Percentiles rank a stretch among this genome's conserved stretches.
Conservation (phyloP, 1,140 invertebrate genomes). For the Papilio glaucus region DNA sequence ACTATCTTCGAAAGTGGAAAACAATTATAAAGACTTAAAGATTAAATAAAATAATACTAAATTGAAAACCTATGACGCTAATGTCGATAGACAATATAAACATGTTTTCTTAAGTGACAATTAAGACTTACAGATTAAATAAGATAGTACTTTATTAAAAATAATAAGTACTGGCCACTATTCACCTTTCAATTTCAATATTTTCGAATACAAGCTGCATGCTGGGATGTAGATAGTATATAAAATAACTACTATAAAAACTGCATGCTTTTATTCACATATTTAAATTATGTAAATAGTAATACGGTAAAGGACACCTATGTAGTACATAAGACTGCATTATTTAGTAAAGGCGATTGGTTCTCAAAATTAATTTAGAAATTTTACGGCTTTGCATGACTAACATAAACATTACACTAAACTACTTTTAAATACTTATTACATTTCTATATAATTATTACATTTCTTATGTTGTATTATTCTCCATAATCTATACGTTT, state of each 20-base stretch:
- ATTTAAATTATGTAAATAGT: slow-evolving; percentile 25
- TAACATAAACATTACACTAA: slow-evolving; percentile 31
- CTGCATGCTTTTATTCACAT: neutral
- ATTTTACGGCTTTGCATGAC: slow-evolving; percentile 33
- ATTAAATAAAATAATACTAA: neutral
- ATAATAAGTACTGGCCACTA: slow-evolving; percentile 12
- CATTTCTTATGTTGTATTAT: slow-evolving; percentile 12
- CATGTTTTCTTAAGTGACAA: neutral
- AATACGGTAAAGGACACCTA: slow-evolving; percentile 23
- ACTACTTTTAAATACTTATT: too few species aligned
- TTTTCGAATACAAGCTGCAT: slow-evolving; percentile 18
- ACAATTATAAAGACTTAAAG: neutral
- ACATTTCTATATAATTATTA: neutral
- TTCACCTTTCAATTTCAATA: neutral
- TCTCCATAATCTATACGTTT: slow-evolving; percentile 18
- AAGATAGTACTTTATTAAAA: neutral
- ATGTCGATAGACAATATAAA: neutral
- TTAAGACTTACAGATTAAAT: neutral
- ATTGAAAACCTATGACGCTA: neutral
- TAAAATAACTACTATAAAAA: slow-evolving; percentile 12
- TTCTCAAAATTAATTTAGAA: slow-evolving; percentile 24
- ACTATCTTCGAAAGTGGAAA: neutral
- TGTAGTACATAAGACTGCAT: slow-evolving; percentile 13
- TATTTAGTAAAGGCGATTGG: slow-evolving; percentile 20
- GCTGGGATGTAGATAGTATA: slow-evolving; percentile 18